Conservation (phyloP, 2,888 invertebrate species). For the Euplagia quadripunctaria region DNA sequence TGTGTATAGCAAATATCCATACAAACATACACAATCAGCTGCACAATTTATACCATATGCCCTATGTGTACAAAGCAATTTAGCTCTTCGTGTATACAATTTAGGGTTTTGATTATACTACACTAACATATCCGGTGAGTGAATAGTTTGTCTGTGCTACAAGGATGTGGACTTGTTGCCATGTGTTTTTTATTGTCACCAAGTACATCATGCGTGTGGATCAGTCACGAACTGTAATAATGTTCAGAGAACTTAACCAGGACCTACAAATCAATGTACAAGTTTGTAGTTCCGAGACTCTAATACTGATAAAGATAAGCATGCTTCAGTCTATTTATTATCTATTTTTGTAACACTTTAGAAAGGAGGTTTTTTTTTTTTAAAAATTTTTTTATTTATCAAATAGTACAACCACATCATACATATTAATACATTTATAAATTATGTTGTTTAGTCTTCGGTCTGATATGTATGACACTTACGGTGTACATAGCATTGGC, state of each 20-base stretch:
- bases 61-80: constrained; percentile 31
- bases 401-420: too few species aligned
- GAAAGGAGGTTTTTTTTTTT: too few species aligned
- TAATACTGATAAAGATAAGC: background rate
- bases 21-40: constrained; percentile 36
- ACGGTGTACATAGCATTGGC: too few species aligned
- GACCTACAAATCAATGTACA: constrained; percentile 26
- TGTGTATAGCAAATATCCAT: constrained; percentile 47
- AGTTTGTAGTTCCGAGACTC: background rate
- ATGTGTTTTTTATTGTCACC: constrained; percentile 62
- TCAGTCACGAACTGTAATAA: constrained; percentile 67
- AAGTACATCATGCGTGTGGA: constrained; percentile 59
- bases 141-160: constrained; percentile 53
- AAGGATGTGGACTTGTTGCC: constrained; percentile 69
- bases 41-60: constrained; percentile 26
- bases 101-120: constrained; percentile 35
- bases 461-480: too few species aligned
- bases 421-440: too few species aligned
- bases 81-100: constrained; percentile 24
- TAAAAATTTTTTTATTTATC: too few species aligned
- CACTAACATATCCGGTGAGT: constrained; percentile 23
- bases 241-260: constrained; percentile 40
- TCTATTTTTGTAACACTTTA: background rate
- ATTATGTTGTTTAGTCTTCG: too few species aligned
- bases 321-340: background rate